Percentiles rank a stretch among this genome's conserved stretches.
These are phyloP conservation scores for Galago senegalensis DNA, from an alignment of 2,797 vertebrate species.

Conservation along the genomic window DNA sequence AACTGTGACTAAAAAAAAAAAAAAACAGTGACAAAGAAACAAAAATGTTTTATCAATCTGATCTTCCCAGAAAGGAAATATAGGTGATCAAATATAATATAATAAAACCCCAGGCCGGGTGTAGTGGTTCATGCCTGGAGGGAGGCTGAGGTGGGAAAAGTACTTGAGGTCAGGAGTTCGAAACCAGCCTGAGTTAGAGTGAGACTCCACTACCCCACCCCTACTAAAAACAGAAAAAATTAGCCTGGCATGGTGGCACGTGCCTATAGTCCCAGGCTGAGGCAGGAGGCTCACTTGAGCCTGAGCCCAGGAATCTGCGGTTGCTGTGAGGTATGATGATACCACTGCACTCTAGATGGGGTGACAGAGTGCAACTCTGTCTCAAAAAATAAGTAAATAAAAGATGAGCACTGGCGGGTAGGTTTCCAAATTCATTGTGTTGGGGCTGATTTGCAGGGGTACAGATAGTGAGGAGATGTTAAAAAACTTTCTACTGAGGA, in stretches of 20 bases:
- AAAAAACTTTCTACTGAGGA: not conserved
- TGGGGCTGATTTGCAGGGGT: not conserved
- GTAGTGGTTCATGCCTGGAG: not conserved
- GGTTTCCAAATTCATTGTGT: not conserved
- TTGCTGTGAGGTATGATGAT: not conserved
- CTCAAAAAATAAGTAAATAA: not conserved
- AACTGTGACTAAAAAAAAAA: not conserved
- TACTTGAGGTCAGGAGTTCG: not conserved
- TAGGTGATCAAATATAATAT: not conserved
- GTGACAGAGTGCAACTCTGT: not conserved
- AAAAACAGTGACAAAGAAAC: not conserved
- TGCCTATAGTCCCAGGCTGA: not conserved
- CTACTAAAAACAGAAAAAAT: not conserved
- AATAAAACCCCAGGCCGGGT: not conserved
- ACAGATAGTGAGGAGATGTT: not conserved
- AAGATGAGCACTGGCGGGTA: not conserved
- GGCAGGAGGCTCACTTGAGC: not conserved
- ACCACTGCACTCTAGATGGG: not conserved
- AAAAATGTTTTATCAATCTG: conserved; percentile 47
- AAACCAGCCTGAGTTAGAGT: not conserved
- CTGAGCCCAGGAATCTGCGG: not conserved
- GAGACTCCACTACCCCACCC: not conserved
- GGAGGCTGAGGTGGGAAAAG: not conserved
- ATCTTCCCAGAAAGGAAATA: conserved; percentile 54
- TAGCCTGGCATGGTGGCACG: not conserved